These are phyloP conservation scores for Tanaodytes sp. DNA, from an alignment of 2,888 invertebrate species.

Conservation along the genomic window DNA sequence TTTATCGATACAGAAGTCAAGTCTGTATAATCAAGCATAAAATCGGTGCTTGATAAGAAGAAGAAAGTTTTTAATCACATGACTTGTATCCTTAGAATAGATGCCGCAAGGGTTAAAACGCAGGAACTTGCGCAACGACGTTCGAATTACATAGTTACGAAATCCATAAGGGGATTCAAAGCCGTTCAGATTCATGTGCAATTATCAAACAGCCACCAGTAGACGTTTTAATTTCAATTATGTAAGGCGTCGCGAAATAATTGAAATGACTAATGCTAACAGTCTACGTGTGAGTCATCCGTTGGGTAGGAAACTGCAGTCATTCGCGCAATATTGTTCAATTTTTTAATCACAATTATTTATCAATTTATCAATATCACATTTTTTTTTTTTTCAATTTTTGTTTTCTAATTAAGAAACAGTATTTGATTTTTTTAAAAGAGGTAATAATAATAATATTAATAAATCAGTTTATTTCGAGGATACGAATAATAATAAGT, in stretches of 20 bases:
- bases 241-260: constrained; percentile 24
- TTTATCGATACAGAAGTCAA: too few species aligned
- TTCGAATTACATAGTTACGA: constrained; percentile 27
- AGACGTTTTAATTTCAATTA: constrained; percentile 24
- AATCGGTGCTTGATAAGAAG: not conserved
- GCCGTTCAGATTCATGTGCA: constrained; percentile 14
- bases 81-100: constrained; percentile 48
- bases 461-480: too few species aligned
- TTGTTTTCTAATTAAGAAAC: too few species aligned
- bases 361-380: too few species aligned
- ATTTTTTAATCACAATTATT: too few species aligned
- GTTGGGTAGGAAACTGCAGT: constrained; percentile 15
- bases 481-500: too few species aligned
- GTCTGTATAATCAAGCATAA: too few species aligned
- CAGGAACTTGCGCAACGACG: constrained; percentile 25
- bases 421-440: too few species aligned
- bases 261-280: constrained; percentile 31
- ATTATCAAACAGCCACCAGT: constrained; percentile 14
- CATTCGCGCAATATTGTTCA: too few species aligned
- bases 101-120: constrained; percentile 7
- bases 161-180: constrained; percentile 16
- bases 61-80: constrained; percentile 23
- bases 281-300: constrained; percentile 25
- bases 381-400: too few species aligned
- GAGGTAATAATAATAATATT: too few species aligned